Base-by-base conservation (phyloP, 2,797 vertebrate species). In the Nyctalus aviator region DNA sequence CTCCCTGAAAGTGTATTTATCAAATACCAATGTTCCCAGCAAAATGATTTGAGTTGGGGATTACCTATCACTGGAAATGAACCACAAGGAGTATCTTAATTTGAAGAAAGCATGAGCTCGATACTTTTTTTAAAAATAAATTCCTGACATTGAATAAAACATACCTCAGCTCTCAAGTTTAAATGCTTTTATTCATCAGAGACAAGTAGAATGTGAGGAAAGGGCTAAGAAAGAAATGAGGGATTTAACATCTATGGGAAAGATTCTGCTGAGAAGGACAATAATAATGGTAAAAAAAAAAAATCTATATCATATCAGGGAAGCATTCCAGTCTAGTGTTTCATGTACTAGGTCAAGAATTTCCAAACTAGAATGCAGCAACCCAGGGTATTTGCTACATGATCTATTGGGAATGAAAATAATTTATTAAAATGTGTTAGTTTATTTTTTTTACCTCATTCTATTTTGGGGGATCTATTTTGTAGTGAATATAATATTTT, bases 1-100 rank as follows among this genome's bases (percentile, higher is more conserved):
- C 55, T 97, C 71, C 69, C 85, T 97, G 97, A 92, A 97, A 98
- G 98, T 98, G 96, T 98, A 98, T 98, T 98, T 98, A 95, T 98
- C 98, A 98, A 98, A 98, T 97, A 97, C 96, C 97, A 96, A 97
- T 97, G 97, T 98, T 98, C 97, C 94, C 91, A 97, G 97, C 96
- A 97, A 97, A 97, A 95, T 96, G 95, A 95, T 97, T 97, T 95
- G 96, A 97, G 96, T 97, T 97, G 95, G 96, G 96, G 97, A 98
- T 98, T 98, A 98, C 95, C 79, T 97, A 98, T 98, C 97, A 97
- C 91, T 98, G 97, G 81, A 98, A 98, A 98, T 98, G 98, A 98
- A 98, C 96, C 97, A 93, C 92, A 97, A 97, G 90, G 91, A 97
- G 90, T 96, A 96, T 97, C 96, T 98, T 98, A 98, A 98, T 98